These are phyloP conservation scores for Hyppa rectilinea DNA, from an alignment of 2,888 invertebrate genomes.

Conservation along the genomic window DNA sequence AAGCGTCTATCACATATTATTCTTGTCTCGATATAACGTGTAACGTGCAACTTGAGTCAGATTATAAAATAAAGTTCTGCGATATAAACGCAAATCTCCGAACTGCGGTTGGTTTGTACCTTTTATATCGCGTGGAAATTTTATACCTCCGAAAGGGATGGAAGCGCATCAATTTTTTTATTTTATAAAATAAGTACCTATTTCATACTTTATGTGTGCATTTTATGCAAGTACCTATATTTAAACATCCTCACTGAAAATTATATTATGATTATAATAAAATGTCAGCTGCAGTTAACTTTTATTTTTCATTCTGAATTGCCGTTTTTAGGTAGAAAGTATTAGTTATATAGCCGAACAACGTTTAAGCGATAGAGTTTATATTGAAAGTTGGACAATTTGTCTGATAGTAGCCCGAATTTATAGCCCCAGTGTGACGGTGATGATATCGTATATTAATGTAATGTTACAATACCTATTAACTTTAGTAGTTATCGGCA, in stretches of 20 bases:
- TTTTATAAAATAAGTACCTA: slow-evolving; percentile 24
- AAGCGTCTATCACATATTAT: background rate
- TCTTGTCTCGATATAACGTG: slow-evolving; percentile 1
- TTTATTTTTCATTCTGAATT: background rate
- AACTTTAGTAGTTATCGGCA: slow-evolving; percentile 74
- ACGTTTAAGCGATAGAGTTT: slow-evolving; percentile 32
- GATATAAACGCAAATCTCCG: slow-evolving; percentile 38
- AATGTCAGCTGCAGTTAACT: background rate
- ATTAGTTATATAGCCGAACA: slow-evolving; percentile 24
- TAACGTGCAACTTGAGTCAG: slow-evolving; percentile 15
- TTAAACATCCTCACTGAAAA: background rate
- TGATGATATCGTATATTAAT: slow-evolving; percentile 66
- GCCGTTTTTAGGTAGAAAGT: background rate
- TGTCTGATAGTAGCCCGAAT: slow-evolving; percentile 42
- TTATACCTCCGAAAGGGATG: slow-evolving; percentile 32
- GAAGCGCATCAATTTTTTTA: slow-evolving; percentile 8
- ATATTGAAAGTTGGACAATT: slow-evolving; percentile 63
- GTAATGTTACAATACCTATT: slow-evolving; percentile 70
- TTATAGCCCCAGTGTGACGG: slow-evolving; percentile 54
- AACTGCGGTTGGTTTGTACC: slow-evolving; percentile 27
- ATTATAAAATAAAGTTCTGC: slow-evolving; percentile 47
- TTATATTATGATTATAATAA: background rate
- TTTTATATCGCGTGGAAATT: slow-evolving; percentile 22
- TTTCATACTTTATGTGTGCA: slow-evolving; percentile 13
- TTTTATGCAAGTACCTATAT: background rate